These are phyloP conservation scores for Tragelaphus strepsiceros DNA, from an alignment of 2,113 vertebrate species.

Conservation along the genomic window DNA sequence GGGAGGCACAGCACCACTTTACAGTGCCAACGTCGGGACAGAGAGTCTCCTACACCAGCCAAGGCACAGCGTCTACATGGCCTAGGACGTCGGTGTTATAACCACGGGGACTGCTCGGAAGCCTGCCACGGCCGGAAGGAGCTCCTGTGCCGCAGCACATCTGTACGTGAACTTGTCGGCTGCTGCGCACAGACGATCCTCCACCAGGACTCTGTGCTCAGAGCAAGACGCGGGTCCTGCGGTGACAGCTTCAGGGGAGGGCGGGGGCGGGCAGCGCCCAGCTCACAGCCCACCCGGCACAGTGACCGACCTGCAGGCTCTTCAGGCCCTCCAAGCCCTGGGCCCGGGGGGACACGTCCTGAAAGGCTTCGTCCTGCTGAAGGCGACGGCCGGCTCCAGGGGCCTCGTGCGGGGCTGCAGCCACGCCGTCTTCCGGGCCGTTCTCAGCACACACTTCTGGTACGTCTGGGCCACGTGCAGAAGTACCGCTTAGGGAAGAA, in stretches of 20 bases:
- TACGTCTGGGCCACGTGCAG: too few species aligned
- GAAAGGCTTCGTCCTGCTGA: not conserved
- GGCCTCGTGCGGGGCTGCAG: accelerated
- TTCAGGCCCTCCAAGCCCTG: not conserved
- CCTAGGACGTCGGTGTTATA: accelerated
- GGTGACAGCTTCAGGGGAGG: not conserved
- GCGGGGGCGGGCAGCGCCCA: not conserved
- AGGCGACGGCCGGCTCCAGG: accelerated
- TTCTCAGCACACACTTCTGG: not conserved
- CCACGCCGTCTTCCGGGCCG: not conserved
- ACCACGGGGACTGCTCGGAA: accelerated
- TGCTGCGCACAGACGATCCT: accelerated
- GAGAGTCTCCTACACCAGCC: accelerated
- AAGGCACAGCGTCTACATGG: too few species aligned
- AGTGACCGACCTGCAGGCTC: not conserved
- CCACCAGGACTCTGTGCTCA: too few species aligned
- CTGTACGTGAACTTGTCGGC: not conserved
- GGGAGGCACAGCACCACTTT: accelerated
- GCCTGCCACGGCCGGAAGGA: not conserved
- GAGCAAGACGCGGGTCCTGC: too few species aligned
- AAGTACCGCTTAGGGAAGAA: not conserved
- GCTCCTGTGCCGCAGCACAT: accelerated
- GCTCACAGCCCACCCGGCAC: not conserved
- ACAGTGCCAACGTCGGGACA: not conserved
- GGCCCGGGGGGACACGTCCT: not conserved